These are phyloP conservation scores for Drosophila monieri DNA, from an alignment of 2,888 invertebrate species.

Conservation along the genomic window DNA sequence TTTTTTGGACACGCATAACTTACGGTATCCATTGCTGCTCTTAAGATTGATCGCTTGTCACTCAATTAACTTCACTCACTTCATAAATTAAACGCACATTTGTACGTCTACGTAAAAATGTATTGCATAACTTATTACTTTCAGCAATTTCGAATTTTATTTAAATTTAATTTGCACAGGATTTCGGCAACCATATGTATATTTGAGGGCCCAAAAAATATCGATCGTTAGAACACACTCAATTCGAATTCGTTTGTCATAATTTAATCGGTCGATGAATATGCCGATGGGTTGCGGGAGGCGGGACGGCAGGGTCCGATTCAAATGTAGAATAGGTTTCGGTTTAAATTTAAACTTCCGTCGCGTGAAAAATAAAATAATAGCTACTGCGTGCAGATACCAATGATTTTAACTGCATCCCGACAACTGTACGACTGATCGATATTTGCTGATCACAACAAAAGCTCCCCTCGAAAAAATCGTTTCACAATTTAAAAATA, in stretches of 20 bases:
- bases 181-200: neutral
- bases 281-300: neutral
- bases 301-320: slow-evolving; percentile 12
- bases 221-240: slow-evolving; percentile 12
- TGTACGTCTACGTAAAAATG: slow-evolving; percentile 36
- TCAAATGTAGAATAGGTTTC: slow-evolving; percentile 39
- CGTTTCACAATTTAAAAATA: slow-evolving; percentile 71
- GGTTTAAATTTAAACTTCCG: slow-evolving; percentile 43
- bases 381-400: slow-evolving; percentile 40
- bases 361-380: slow-evolving; percentile 30
- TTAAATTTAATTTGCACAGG: slow-evolving; percentile 12
- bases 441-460: slow-evolving; percentile 77
- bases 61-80: slow-evolving; percentile 19
- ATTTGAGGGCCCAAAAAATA: neutral
- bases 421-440: slow-evolving; percentile 72
- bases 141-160: slow-evolving; percentile 25
- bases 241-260: slow-evolving; percentile 28
- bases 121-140: slow-evolving; percentile 52
- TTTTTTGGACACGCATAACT: slow-evolving; percentile 35
- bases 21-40: slow-evolving; percentile 41
- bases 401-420: slow-evolving; percentile 63
- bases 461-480: slow-evolving; percentile 61
- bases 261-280: slow-evolving; percentile 20
- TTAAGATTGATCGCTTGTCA: slow-evolving; percentile 20
- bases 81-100: slow-evolving; percentile 22